Evolutionary conservation across 2,113 vertebrate genomes (phyloP), one percentile per base, ranked within the genome.

Genomic region (Nestor notabilis): DNA sequence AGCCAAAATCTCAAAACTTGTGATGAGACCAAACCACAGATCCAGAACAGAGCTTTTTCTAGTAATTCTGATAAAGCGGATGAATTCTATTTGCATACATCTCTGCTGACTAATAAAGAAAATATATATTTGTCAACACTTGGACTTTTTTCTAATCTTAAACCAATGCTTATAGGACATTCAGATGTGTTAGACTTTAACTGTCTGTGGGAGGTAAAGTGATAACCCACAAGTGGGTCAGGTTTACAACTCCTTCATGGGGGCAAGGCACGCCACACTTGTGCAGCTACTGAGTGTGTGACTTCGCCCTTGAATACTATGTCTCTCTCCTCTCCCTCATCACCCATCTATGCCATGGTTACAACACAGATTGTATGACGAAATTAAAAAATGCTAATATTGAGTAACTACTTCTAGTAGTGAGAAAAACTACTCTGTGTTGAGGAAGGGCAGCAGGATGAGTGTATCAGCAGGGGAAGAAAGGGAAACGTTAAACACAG

Each of bases 391-490:
- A 33, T 27, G 29, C 11, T 68, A 24, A 55, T 50, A 43, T 21
- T 82, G 50, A 55, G 20, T 28, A 82, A 91, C 39, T 47, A 18
- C 29, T 19, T 20, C 10, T 18, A 43, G 8, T 37, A 35, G 3
- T 82, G 37, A 46, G 64, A 44, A 88, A 53, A 86, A 69, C 10
- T 12, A 19, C 11, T 33, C 6, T 11, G 16, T 35, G 11, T 39
- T 81, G 39, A 64, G 83, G 72, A 81, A 46, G 46, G 82, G 27
- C 49, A 71, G 28, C 12, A 35, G 28, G 17, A 56, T 5, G 46
- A 85, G 29, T 0, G 0, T 7, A 17, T 28, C 24, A 43, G 20
- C 3, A 1, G 20, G 16, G 41, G 41, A 74, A 68, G 50, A 58
- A 72, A 83, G 85, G 25, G 46, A 70, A 86, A 9, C 3, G 9